Conservation (phyloP, 1,140 invertebrate genomes). For the Microplitis demolitor region DNA sequence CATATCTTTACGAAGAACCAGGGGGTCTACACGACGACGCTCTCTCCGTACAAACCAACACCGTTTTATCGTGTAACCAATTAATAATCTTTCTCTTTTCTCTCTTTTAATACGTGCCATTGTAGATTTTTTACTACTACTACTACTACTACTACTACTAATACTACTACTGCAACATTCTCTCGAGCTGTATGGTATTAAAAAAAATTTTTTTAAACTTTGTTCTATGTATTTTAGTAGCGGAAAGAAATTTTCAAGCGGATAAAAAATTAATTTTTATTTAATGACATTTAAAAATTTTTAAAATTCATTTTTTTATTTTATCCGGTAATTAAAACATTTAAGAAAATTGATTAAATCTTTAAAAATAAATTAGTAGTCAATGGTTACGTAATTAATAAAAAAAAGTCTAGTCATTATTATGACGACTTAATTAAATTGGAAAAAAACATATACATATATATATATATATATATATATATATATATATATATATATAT, state of each 20-base stretch:
- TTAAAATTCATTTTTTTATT: not conserved
- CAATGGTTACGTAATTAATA: no score
- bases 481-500: no score
- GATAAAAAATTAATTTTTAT: no score
- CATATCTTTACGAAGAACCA: slow-evolving; percentile 53
- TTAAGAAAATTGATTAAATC: no score
- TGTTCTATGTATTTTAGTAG: not conserved
- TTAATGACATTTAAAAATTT: not conserved
- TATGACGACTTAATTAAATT: not conserved
- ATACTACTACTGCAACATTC: no score
- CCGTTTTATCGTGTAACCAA: slow-evolving; percentile 60
- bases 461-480: no score
- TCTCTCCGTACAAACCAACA: slow-evolving; percentile 54
- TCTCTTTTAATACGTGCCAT: slow-evolving; percentile 1
- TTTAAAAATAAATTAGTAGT: no score
- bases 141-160: no score
- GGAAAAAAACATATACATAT: no score
- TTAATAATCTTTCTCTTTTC: slow-evolving; percentile 51
- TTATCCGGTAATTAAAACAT: no score
- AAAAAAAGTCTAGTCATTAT: not conserved
- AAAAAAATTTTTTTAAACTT: not conserved
- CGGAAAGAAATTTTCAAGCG: no score
- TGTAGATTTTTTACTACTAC: not conserved
- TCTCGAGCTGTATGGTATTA: no score
- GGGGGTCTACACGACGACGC: slow-evolving; percentile 48